Percentiles rank a stretch among this genome's conserved stretches.
Evolutionary conservation across 2,113 vertebrate genomes (phyloP).

Genomic region (Camelus bactrianus): DNA sequence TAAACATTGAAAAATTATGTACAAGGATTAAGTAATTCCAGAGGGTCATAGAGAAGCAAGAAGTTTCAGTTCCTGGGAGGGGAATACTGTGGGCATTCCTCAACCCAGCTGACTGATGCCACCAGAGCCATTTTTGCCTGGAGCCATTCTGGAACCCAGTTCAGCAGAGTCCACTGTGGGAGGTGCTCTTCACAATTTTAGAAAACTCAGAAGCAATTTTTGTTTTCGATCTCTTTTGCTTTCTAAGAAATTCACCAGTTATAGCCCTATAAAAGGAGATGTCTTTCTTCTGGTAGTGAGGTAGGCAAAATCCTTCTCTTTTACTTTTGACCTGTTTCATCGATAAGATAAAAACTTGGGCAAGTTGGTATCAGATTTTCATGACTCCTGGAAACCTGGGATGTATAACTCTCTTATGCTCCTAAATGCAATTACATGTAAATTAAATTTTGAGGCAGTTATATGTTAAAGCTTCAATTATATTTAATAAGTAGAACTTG

Average conservation of each 20-base stretch:
- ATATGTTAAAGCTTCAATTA: constrained; percentile 32
- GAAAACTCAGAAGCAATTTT: neutral
- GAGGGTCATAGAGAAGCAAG: neutral
- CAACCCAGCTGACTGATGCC: neutral
- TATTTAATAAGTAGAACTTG: constrained; percentile 23
- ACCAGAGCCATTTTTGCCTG: neutral
- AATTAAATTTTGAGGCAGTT: constrained; percentile 1
- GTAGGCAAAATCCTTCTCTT: neutral
- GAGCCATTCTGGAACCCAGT: neutral
- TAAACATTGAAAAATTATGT: neutral
- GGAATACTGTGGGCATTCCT: neutral
- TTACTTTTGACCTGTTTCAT: neutral
- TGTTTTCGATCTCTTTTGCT: neutral
- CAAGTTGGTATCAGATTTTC: neutral
- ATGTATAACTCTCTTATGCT: neutral
- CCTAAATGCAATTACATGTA: neutral
- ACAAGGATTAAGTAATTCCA: neutral
- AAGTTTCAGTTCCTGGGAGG: neutral
- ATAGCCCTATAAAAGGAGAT: neutral
- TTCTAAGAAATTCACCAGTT: neutral
- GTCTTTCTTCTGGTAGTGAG: neutral
- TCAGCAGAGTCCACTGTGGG: neutral
- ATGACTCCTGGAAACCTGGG: neutral
- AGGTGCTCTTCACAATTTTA: neutral
- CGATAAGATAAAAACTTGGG: constrained; percentile 6